Evolutionary conservation across 2,797 vertebrate genomes (phyloP).

Genomic region (Coregonus sp.): DNA sequence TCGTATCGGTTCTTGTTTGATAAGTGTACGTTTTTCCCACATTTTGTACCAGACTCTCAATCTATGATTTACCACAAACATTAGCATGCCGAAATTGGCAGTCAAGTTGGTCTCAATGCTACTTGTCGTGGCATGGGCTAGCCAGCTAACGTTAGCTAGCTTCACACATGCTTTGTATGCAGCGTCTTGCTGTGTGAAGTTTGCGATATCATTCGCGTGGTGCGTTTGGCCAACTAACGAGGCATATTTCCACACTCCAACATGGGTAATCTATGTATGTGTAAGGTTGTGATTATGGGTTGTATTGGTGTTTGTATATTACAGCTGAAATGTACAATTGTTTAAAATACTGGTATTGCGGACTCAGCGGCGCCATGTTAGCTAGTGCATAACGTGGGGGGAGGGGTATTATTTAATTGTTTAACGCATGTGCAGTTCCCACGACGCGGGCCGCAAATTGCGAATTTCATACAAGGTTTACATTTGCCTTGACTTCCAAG

Average conservation of each 20-base stretch:
- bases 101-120: not conserved
- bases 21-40: not conserved
- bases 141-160: not conserved
- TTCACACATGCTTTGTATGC: slow-evolving; percentile 10
- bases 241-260: not conserved
- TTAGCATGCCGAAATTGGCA: not conserved
- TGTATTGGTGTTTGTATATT: not conserved
- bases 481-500: too few species aligned
- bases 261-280: not conserved
- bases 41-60: too few species aligned
- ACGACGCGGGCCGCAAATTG: slow-evolving; percentile 38
- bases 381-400: slow-evolving; percentile 57
- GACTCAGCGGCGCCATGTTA: slow-evolving; percentile 77
- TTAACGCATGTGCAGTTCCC: slow-evolving; percentile 36
- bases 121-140: not conserved
- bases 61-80: not conserved
- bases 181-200: not conserved
- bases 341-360: slow-evolving; percentile 54
- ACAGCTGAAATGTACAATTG: slow-evolving; percentile 1
- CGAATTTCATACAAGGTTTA: slow-evolving; percentile 11
- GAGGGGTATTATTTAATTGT: slow-evolving; percentile 62
- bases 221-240: slow-evolving; percentile 11
- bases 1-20: not conserved
- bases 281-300: not conserved
- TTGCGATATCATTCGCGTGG: slow-evolving; percentile 23